Evolutionary conservation across 2,797 vertebrate species (phyloP).

Genomic region (Sternotherus odoratus): DNA sequence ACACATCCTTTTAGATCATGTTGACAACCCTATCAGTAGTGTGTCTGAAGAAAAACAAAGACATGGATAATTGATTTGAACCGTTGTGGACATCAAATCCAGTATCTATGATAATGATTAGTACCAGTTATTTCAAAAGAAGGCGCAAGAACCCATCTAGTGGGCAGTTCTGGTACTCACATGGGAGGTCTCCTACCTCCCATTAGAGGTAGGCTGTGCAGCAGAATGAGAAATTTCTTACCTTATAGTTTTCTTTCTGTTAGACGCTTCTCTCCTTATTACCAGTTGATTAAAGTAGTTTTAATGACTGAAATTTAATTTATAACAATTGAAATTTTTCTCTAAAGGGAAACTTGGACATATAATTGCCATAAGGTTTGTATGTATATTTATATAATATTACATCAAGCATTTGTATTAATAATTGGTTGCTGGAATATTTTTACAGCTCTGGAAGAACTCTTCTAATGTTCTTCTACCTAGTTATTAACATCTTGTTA

Average conservation of each 20-base stretch:
- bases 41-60: neutral
- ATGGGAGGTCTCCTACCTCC: neutral
- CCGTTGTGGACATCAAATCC: neutral
- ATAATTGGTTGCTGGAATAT: neutral
- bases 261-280: no score
- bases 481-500: neutral
- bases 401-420: no score
- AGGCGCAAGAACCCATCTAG: fast-evolving
- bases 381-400: no score
- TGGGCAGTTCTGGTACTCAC: neutral
- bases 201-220: neutral
- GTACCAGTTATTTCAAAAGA: neutral
- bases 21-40: neutral
- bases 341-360: no score
- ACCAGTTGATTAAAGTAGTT: no score
- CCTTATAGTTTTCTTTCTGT: no score
- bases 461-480: neutral
- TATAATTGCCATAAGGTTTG: no score
- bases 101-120: neutral
- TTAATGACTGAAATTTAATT: no score
- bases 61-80: neutral
- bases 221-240: neutral
- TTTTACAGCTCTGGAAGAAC: neutral
- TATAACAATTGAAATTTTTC: no score
- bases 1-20: neutral